Evolutionary conservation across 2,888 invertebrate genomes (phyloP).

Genomic region (Gisinianus flammeolus): DNA sequence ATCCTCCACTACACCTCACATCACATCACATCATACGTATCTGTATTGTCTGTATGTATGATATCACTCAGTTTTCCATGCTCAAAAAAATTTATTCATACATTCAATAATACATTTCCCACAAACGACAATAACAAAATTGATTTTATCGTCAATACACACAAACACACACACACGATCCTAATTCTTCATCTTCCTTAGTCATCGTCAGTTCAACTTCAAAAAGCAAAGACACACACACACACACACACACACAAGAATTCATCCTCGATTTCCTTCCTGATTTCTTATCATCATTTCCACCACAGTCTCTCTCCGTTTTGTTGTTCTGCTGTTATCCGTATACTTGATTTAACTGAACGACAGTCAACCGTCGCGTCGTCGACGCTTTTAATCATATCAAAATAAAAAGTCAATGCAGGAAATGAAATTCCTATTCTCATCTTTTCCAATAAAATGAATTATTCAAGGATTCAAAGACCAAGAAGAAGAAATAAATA

Average conservation of each 20-base stretch:
- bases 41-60: too few relatives aligned
- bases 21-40: background rate
- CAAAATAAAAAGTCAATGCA: background rate
- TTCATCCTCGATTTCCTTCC: background rate
- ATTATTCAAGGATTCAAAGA: conserved; percentile 3
- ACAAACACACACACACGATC: background rate
- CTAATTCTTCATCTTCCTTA: background rate
- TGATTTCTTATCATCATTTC: background rate
- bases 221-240: background rate
- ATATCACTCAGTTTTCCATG: background rate
- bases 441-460: conserved; percentile 3
- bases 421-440: background rate
- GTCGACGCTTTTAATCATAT: too few relatives aligned
- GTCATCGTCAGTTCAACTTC: background rate
- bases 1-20: background rate
- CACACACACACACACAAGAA: background rate
- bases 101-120: background rate
- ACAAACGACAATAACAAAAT: background rate
- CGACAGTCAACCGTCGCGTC: too few relatives aligned
- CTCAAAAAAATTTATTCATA: conserved; percentile 4
- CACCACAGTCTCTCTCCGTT: too few relatives aligned
- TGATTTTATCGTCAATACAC: background rate
- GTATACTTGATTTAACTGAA: too few relatives aligned
- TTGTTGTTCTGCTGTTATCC: too few relatives aligned
- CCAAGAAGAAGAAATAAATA: background rate